Base-by-base conservation (phyloP, 1,140 invertebrate species). In the Papilio polytes region DNA sequence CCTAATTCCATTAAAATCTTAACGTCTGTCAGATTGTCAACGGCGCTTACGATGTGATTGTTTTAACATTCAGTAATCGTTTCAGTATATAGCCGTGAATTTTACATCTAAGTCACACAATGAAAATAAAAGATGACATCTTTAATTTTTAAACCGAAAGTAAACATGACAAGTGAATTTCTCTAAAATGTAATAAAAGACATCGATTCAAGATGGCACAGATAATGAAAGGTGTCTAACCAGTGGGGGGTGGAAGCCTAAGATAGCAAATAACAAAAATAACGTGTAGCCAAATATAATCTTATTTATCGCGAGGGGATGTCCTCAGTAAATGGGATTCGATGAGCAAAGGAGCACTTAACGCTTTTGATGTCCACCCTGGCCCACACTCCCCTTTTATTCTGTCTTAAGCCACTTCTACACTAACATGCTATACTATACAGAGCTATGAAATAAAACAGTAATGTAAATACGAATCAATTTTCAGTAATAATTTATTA, bases 261-360 rank as follows among this genome's bases (percentile, higher is more conserved):
- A 83, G 81, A 84, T 82, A 83, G 56, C 83, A 48, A 81, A 84
- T 78, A 85, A 84, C 85, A 89, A 87, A 85, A 86, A 85, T 85
- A 87, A 88, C 84, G 85, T 85, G 84, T 85, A 90, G 82, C 86
- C 81, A 84, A 89, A 90, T 84, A 90, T 93, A 94, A 94, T 94
- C 90, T 92, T 94, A 93, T 94, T 93, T 93, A 94, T 93, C 85
- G 91, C 86, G 84, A 85, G 88, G 91, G 89, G 88, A 86, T 80
- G 85, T 86, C 84, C 85, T 81, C 74, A 83, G 84, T 88, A 92
- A 92, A 94, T 92, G 90, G 90, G 89, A 92, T 94, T 93, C 93
- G 92, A 94, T 94, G 92, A 94, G 89, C 91, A 91, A 91, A 90
- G 88, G 84, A 91, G 91, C 92, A 94, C 92, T 94, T 94, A 94